Evolutionary conservation across 2,113 vertebrate genomes (phyloP), one percentile per base, ranked within the genome.

Genomic region (Genyomyrus donnyi): DNA sequence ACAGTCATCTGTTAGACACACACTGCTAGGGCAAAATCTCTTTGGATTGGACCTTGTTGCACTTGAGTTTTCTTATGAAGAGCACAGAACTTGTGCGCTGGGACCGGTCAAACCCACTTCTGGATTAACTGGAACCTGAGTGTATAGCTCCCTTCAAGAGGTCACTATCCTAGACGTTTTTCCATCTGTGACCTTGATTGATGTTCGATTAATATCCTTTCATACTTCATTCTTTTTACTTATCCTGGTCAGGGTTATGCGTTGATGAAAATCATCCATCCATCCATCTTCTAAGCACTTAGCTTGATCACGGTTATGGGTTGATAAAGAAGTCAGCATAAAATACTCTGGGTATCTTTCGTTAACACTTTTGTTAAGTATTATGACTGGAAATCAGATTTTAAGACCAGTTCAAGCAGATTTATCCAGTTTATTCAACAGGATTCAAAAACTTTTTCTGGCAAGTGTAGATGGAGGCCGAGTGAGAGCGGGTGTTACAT

Each of bases 401-500:
- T 74, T 39, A 35, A 13, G 70, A 13, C 11, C 31, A 3, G 4
- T 31, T 74, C 70, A 35, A 35, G 31, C 31, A 74, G 10, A 74
- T 74, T 11, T 31, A 15, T 74, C 66, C 11, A 19, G 74, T 39
- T 42, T 39, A 77, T 42, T 85, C 9, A 1, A 24, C 35, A n/a
- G 83, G 83, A 46, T 85, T 48, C 45, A 48, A 1, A 85, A 85
- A 85, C 39, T 85, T 45, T 46, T 45, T 24, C 45, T 85, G 19
- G 15, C 17, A 46, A 45, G 15, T 45, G n/a, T 70, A 95, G 94
- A 94, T 93, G 91, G 89, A 93, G 93, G 93, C 93, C 94, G 48
- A 66, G 90, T 91, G 93, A 93, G 92, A 94, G 93, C 93, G 91
- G 88, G 89, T 89, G 91, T 95, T 96, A 94, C 89, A 91, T 96